Base-by-base conservation (phyloP, 2,113 vertebrate genomes). In the Glaucomys volans region DNA sequence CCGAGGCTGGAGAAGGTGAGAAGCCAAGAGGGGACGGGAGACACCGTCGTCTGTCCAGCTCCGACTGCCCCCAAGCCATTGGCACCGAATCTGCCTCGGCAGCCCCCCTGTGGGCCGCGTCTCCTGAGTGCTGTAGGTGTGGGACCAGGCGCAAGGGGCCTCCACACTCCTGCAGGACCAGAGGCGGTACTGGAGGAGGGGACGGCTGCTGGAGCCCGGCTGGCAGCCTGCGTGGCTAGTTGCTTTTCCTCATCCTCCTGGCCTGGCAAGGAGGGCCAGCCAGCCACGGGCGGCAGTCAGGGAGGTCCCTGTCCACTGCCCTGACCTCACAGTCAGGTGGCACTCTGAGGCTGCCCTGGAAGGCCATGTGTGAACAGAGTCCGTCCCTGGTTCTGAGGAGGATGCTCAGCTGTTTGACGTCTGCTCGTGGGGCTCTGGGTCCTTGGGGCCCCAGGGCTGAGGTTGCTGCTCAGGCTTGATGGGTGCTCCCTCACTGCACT, bases 21-120 rank as follows among this genome's bases (percentile, higher is more conserved):
- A 50, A 52, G 17, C 52, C 17, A 4, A 18, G 35, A n/a, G 0
- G 30, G 54, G n/a, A 40, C 35, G 28, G 0, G 17, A 32, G 83
- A 37, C 50, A 7, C 37, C 11, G 4, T 22, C 59, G 64, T 22
- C 64, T 22, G 62, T 64, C 82, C 30, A 67, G 40, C n/a, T 24
- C 28, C 42, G 26, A 37, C n/a, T 75, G 87, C 72, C 94, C 85
- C 97, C 64, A 91, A 40, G 93, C 64, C 75, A 47, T 11, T 75
- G 0, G 92, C 1, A 24, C 12, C 22, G 86, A 66, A 96, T 74
- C 72, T 64, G 75, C 91, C 97, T 96, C 94, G 96, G 93, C 94
- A 90, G 0, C 16, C 96, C 88, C 76, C 96, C 52, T 54, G 52
- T 54, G 52, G 52, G 52, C 52, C 18, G 52, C 52, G 18, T 54